A percentile compares a stretch with the other conserved stretches of the same genome.
Conservation (phyloP, 2,113 vertebrate genomes). For the Xyliphius kryptos region DNA sequence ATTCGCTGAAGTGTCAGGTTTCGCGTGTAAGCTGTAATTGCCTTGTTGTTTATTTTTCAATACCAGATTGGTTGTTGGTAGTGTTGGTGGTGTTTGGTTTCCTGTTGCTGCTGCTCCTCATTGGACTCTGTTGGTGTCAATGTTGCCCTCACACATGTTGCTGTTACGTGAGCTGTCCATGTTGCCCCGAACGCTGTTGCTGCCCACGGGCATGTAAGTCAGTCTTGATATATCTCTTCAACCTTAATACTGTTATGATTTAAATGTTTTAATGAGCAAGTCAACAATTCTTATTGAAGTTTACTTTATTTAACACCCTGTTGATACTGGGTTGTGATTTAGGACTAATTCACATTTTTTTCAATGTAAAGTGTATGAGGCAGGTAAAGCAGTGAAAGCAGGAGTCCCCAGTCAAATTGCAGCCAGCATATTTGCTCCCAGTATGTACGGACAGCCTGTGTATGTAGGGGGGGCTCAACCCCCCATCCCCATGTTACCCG, state of each 20-base stretch:
- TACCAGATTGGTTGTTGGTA: conserved; percentile 83
- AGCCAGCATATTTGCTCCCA: conserved; percentile 63
- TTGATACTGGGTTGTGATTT: too few species aligned
- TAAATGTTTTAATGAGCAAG: too few species aligned
- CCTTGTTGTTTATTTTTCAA: background rate
- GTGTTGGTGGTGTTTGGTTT: conserved; percentile 71
- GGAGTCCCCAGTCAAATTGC: conserved; percentile 69
- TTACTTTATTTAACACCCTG: too few species aligned
- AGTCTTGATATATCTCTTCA: too few species aligned
- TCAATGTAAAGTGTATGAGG: conserved; percentile 71
- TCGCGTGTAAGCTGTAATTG: too few species aligned
- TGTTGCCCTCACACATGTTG: conserved; percentile 89
- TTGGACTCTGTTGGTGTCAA: conserved; percentile 88
- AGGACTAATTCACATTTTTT: background rate
- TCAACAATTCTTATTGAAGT: too few species aligned
- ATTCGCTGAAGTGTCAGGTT: too few species aligned
- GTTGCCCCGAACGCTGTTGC: conserved; percentile 83
- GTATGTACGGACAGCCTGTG: conserved; percentile 67
- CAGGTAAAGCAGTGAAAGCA: conserved; percentile 81
- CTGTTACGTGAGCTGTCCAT: conserved; percentile 84
- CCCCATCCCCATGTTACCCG: conserved; percentile 63
- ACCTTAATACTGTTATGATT: too few species aligned
- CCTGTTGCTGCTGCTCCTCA: conserved; percentile 70
- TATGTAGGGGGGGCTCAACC: conserved; percentile 53
- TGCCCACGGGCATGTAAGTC: conserved; percentile 79